phyloP scores from a whole-genome alignment of 2,888 invertebrate species.

The Nemoura dubitans region DNA sequence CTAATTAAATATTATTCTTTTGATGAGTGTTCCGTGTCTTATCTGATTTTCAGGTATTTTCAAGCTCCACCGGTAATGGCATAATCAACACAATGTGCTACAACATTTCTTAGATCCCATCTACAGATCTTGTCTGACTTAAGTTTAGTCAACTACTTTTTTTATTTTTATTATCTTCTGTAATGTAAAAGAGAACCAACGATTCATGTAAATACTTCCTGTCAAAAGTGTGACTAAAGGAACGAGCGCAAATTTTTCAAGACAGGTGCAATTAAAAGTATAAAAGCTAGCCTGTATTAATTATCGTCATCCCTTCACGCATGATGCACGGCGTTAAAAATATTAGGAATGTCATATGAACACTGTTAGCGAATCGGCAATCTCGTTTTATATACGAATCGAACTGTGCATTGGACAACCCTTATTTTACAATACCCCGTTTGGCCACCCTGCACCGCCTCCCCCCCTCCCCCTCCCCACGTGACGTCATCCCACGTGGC shows the following conservation, averaged over 20 bases:
- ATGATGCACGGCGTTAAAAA: neutral
- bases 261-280: constrained; percentile 16
- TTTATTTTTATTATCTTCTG: neutral
- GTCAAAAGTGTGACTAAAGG: constrained; percentile 30
- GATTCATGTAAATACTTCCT: constrained; percentile 47
- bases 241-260: constrained; percentile 9
- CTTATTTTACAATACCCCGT: neutral
- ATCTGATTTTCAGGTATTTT: constrained; percentile 41
- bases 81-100: constrained; percentile 20
- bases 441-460: neutral
- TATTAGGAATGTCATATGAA: neutral
- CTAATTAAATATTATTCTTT: constrained; percentile 27
- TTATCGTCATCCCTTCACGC: neutral
- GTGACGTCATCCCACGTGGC: neutral
- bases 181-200: constrained; percentile 35
- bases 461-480: neutral
- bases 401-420: neutral
- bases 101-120: constrained; percentile 22
- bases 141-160: constrained; percentile 15
- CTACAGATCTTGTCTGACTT: constrained; percentile 33
- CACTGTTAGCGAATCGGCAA: no score
- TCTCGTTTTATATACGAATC: neutral
- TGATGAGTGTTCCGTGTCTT: constrained; percentile 27
- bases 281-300: neutral
- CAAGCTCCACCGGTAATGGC: constrained; percentile 45